A percentile compares a stretch with the other conserved stretches of the same genome.
Conservation (phyloP, 2,797 vertebrate species). For the Phrynocephalus vlangalii region DNA sequence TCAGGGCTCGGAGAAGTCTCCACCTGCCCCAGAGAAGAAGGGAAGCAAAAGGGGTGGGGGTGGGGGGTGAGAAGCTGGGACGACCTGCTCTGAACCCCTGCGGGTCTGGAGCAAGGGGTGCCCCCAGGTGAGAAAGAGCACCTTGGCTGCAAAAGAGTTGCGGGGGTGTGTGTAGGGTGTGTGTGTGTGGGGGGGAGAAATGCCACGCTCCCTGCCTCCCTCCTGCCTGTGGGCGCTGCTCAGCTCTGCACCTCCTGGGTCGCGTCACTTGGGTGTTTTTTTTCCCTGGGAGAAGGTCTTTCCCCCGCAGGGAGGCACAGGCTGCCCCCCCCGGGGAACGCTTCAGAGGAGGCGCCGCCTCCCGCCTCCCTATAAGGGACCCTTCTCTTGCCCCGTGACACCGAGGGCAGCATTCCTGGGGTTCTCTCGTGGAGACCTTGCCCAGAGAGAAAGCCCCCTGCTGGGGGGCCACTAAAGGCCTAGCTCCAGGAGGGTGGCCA, state of each 20-base stretch:
- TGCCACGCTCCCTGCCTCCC: neutral
- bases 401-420: neutral
- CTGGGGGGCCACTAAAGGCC: too few species aligned
- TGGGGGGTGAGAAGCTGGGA: neutral
- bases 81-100: too few species aligned
- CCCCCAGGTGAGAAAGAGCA: too few species aligned
- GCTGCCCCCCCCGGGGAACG: neutral
- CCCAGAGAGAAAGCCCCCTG: neutral
- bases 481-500: too few species aligned
- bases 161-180: too few species aligned
- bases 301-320: neutral
- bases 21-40: conserved; percentile 23
- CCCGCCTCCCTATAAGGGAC: too few species aligned
- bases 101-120: too few species aligned
- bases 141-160: neutral
- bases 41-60: neutral
- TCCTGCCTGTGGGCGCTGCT: too few species aligned
- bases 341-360: too few species aligned
- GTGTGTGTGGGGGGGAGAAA: too few species aligned
- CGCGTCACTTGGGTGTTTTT: too few species aligned
- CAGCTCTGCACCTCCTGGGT: neutral
- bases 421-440: neutral
- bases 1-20: conserved; percentile 59
- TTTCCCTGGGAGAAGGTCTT: neutral
- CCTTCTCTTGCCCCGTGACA: too few species aligned